Percentiles rank a stretch among this genome's conserved stretches.
phyloP scores from a whole-genome alignment of 2,113 vertebrate species.

The Lipophrys pholis region DNA sequence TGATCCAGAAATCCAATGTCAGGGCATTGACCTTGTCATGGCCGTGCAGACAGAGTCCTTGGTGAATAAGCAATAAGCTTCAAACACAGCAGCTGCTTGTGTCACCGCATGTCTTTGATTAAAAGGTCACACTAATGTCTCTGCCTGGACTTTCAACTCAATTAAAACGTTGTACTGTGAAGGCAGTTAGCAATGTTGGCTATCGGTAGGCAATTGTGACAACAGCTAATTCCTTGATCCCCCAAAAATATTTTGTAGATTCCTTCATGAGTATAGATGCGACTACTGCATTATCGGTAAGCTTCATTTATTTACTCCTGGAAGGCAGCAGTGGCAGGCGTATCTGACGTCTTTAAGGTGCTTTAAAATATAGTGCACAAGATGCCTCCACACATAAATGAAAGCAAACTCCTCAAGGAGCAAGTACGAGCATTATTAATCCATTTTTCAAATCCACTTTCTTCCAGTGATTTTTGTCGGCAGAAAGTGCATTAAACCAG shows the following conservation, averaged over 20 bases:
- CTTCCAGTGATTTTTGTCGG: background rate
- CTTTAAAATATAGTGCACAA: background rate
- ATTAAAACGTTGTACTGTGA: background rate
- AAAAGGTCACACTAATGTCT: slow-evolving; percentile 33
- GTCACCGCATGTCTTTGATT: slow-evolving; percentile 11
- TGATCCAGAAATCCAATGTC: slow-evolving; percentile 17
- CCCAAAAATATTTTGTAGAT: too few species aligned
- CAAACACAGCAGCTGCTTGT: slow-evolving; percentile 1
- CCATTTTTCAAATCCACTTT: slow-evolving; percentile 1
- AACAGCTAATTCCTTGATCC: too few species aligned
- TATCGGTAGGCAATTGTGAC: too few species aligned
- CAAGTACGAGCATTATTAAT: background rate
- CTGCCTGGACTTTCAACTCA: background rate
- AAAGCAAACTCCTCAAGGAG: background rate
- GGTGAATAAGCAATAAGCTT: slow-evolving; percentile 15
- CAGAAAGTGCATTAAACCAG: background rate
- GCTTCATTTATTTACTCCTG: too few species aligned
- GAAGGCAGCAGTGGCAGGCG: too few species aligned
- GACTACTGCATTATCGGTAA: too few species aligned
- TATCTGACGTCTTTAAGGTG: too few species aligned
- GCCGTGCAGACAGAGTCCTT: background rate
- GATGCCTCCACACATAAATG: slow-evolving; percentile 10
- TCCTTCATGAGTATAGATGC: too few species aligned
- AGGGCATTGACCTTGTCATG: slow-evolving; percentile 8
- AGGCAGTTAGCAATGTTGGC: too few species aligned